Conservation (phyloP, 2,113 vertebrate species). For the Podilymbus podiceps region DNA sequence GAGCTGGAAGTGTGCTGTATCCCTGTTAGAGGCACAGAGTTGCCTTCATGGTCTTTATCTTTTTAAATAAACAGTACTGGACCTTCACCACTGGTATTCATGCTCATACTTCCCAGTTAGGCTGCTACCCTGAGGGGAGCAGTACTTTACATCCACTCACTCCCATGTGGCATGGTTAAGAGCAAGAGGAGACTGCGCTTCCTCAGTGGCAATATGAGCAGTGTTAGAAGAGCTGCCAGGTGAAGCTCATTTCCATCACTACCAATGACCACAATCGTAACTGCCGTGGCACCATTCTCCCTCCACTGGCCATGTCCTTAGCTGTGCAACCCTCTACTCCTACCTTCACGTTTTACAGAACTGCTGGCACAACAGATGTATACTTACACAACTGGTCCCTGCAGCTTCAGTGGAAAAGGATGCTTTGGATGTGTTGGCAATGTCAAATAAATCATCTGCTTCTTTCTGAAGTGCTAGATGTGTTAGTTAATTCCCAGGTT, state of each 20-base stretch:
- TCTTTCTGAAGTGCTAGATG: not conserved
- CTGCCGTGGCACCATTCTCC: fast-evolving
- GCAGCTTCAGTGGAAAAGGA: not conserved
- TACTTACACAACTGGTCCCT: not conserved
- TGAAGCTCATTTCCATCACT: not conserved
- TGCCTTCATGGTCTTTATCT: not conserved
- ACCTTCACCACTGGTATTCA: not conserved
- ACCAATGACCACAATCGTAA: not conserved
- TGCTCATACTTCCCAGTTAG: not conserved
- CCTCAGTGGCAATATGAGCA: not conserved
- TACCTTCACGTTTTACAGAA: not conserved
- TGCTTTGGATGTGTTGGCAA: not conserved
- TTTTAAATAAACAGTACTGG: not conserved
- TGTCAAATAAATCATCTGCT: not conserved
- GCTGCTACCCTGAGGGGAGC: not conserved
- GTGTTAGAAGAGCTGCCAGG: not conserved
- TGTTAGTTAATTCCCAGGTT: not conserved
- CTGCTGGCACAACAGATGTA: not conserved
- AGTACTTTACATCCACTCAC: not conserved
- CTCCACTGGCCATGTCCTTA: not conserved
- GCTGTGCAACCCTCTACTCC: not conserved
- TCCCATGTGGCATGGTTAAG: not conserved
- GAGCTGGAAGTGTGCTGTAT: not conserved
- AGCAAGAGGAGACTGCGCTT: not conserved
- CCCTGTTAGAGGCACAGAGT: not conserved